phyloP scores from a whole-genome alignment of 2,113 vertebrate genomes.

The Cheilinus undulatus region DNA sequence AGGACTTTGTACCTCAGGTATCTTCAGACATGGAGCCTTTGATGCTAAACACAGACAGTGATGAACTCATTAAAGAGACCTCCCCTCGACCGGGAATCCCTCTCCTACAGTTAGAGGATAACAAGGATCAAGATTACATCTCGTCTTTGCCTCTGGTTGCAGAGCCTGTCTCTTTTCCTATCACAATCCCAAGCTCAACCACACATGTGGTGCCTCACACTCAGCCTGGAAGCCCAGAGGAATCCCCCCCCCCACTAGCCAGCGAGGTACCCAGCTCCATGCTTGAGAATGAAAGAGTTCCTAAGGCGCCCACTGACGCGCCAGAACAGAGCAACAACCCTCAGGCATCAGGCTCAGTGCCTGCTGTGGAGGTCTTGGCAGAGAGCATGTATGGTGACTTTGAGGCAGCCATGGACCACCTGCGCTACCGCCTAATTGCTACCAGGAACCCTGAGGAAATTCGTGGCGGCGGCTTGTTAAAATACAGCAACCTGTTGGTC shows the following conservation, averaged over 20 bases:
- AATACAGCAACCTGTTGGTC: conserved; percentile 96
- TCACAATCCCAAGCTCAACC: conserved; percentile 67
- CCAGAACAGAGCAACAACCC: conserved; percentile 42
- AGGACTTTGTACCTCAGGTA: conserved; percentile 68
- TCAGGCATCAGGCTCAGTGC: conserved; percentile 60
- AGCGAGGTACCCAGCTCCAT: conserved; percentile 37
- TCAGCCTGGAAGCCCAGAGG: conserved; percentile 28
- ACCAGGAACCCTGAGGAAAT: conserved; percentile 97
- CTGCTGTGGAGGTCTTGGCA: conserved; percentile 85
- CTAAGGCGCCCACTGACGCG: conserved; percentile 36
- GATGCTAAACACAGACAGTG: conserved; percentile 58
- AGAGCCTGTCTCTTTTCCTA: conserved; percentile 72
- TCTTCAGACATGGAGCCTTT: conserved; percentile 66
- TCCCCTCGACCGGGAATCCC: conserved; percentile 53
- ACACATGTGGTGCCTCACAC: conserved; percentile 53
- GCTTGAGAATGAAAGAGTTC: conserved; percentile 54
- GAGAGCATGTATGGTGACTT: conserved; percentile 98
- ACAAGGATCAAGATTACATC: conserved; percentile 52
- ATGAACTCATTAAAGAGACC: conserved; percentile 52
- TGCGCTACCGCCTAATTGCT: conserved; percentile 91
- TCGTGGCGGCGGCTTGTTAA: conserved; percentile 94
- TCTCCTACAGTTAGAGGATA: conserved; percentile 54
- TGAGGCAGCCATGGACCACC: conserved; percentile 92
- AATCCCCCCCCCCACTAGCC: conserved; percentile 35
- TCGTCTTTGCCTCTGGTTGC: conserved; percentile 57